These are phyloP conservation scores for Schrankia costaestrigalis DNA, from an alignment of 2,888 invertebrate species.

Conservation along the genomic window DNA sequence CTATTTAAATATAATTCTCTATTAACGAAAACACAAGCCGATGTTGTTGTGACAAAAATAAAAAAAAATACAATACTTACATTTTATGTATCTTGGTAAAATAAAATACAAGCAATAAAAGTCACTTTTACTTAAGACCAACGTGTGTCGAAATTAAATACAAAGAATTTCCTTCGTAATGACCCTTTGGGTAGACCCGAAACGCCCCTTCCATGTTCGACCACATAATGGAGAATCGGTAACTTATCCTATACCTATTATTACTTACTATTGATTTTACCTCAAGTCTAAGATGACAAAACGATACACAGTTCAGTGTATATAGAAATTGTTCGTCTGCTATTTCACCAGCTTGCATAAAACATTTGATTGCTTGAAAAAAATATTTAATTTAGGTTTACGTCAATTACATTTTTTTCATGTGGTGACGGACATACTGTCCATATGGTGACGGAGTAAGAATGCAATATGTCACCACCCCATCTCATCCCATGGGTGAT, in stretches of 20 bases:
- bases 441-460: too few relatives aligned
- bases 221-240: slow-evolving; percentile 44
- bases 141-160: slow-evolving; percentile 23
- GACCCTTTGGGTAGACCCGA: slow-evolving; percentile 28
- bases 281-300: not conserved
- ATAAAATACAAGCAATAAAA: slow-evolving; percentile 11
- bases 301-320: not conserved
- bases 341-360: too few relatives aligned
- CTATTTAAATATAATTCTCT: too few relatives aligned
- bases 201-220: slow-evolving; percentile 56
- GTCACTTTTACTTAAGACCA: slow-evolving; percentile 7
- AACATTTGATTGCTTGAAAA: not conserved
- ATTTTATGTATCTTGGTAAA: not conserved
- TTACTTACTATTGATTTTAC: slow-evolving; percentile 13
- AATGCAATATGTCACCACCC: too few relatives aligned
- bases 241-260: slow-evolving; percentile 24
- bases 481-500: too few relatives aligned
- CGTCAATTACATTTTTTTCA: not conserved
- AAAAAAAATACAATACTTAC: not conserved
- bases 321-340: not conserved
- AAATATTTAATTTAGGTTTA: not conserved
- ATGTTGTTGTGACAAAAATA: not conserved
- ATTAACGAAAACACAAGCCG: too few relatives aligned
- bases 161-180: slow-evolving; percentile 37
- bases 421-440: too few relatives aligned